Evolutionary conservation across 2,797 vertebrate species (phyloP).

Genomic region (Ciconia nigra): DNA sequence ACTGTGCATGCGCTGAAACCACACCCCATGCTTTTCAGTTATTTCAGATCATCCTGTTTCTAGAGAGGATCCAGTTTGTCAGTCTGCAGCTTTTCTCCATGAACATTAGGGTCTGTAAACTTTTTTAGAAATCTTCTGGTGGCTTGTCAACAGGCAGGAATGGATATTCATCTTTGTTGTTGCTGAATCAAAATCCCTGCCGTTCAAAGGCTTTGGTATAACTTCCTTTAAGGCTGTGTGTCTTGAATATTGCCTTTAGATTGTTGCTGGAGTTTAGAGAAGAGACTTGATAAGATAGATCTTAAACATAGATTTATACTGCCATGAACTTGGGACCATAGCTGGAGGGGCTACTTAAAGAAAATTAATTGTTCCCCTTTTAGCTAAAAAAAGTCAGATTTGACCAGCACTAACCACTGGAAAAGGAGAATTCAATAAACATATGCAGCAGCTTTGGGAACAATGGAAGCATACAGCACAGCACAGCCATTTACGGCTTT

Average conservation of each 20-base stretch:
- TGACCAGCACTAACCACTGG: background rate
- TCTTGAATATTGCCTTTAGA: background rate
- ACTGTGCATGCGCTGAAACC: background rate
- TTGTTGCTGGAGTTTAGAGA: background rate
- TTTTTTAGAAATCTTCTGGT: background rate
- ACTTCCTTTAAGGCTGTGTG: background rate
- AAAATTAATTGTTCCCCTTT: background rate
- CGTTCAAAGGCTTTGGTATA: background rate
- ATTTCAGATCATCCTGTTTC: background rate
- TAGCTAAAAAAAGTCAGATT: background rate
- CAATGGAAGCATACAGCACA: background rate
- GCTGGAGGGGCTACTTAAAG: background rate
- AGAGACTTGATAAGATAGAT: background rate
- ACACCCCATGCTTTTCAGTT: background rate
- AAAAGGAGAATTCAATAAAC: background rate
- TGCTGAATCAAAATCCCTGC: background rate
- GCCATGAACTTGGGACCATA: fast-evolving
- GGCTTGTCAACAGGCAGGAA: background rate
- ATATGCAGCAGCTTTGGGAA: background rate
- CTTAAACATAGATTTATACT: background rate
- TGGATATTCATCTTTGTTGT: background rate
- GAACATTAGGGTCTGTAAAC: background rate
- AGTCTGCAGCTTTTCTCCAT: background rate
- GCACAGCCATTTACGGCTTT: background rate
- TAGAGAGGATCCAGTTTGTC: background rate